Percentiles rank a stretch among this genome's conserved stretches.
Conservation (phyloP, 2,797 vertebrate genomes). For the Onychomys leucogaster region DNA sequence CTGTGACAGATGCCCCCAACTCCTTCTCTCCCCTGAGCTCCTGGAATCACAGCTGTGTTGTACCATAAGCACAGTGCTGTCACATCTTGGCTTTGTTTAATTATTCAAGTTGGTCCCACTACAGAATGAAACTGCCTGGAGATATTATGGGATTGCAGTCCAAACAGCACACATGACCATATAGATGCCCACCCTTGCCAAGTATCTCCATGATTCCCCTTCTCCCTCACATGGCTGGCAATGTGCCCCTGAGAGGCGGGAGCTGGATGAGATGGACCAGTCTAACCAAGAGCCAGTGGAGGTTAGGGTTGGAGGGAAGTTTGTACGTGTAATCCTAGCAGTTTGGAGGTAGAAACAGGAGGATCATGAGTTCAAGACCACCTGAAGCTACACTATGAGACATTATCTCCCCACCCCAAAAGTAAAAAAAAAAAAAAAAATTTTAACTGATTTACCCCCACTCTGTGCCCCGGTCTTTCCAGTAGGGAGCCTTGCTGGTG, state of each 20-base stretch:
- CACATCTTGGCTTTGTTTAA: constrained; percentile 81
- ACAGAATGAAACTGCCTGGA: constrained; percentile 77
- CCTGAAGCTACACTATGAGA: neutral
- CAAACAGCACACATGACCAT: constrained; percentile 38
- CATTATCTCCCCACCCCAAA: neutral
- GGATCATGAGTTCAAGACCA: neutral
- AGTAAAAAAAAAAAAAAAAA: neutral
- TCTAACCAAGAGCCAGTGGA: neutral
- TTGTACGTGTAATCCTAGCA: neutral
- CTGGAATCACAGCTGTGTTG: constrained; percentile 80
- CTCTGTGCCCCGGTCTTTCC: neutral
- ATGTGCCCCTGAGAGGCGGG: neutral
- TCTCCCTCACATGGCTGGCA: neutral
- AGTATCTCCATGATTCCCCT: neutral
- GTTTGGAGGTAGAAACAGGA: neutral
- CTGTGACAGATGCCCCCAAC: constrained; percentile 72
- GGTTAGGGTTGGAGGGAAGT: neutral
- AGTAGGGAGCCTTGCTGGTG: neutral
- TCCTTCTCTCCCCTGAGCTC: constrained; percentile 72
- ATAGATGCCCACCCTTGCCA: constrained; percentile 45
- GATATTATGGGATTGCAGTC: constrained; percentile 64
- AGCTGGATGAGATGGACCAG: neutral
- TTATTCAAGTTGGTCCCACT: constrained; percentile 77
- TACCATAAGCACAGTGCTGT: constrained; percentile 77
- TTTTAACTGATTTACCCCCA: neutral